phyloP scores from a whole-genome alignment of 2,888 invertebrate species.

The Cataglyphis albicans region DNA sequence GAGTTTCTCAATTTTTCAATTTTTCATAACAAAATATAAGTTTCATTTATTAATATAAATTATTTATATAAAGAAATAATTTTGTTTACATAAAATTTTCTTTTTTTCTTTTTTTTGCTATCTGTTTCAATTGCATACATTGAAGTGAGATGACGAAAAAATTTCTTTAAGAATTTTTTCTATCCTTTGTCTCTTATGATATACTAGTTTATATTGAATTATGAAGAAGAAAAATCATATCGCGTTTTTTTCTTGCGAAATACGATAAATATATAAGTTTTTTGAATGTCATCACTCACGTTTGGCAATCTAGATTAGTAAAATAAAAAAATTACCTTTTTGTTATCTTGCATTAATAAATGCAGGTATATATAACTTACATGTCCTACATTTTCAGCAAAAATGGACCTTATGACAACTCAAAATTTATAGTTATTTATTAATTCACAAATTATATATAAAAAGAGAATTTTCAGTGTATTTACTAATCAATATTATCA shows the following conservation, averaged over 20 bases:
- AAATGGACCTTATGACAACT: not conserved
- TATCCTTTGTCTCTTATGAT: not conserved
- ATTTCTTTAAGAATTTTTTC: not conserved
- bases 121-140: not conserved
- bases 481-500: not conserved
- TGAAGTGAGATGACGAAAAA: not conserved
- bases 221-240: not conserved
- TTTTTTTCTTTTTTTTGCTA: not conserved
- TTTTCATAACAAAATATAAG: not conserved
- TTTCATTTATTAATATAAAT: too few species aligned
- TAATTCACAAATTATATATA: not conserved
- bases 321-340: not conserved
- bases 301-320: not conserved
- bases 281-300: not conserved
- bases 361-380: not conserved
- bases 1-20: not conserved
- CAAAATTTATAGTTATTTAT: not conserved
- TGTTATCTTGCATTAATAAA: not conserved
- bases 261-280: not conserved
- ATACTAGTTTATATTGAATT: not conserved
- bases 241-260: not conserved
- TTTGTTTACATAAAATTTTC: not conserved
- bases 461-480: not conserved
- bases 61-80: not conserved
- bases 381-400: not conserved